A percentile compares a stretch with the other conserved stretches of the same genome.
Conservation (phyloP, 2,888 invertebrate genomes). For the Synergus umbraculus region DNA sequence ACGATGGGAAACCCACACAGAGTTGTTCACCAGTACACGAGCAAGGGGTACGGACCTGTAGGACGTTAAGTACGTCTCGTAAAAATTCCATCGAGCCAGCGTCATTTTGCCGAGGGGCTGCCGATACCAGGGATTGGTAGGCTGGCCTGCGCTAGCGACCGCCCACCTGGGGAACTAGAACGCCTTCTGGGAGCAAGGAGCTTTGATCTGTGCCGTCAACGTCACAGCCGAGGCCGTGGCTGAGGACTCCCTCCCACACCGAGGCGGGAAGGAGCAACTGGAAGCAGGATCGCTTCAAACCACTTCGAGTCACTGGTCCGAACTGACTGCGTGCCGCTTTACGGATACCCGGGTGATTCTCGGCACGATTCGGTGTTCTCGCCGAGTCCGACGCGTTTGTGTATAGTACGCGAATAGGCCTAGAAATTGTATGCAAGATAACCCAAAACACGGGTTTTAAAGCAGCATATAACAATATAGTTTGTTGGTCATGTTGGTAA, state of each 20-base stretch:
- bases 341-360: conserved; percentile 40
- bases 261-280: conserved; percentile 66
- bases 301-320: conserved; percentile 76
- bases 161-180: conserved; percentile 26
- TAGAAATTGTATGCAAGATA: not conserved
- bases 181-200: conserved; percentile 45
- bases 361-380: not conserved
- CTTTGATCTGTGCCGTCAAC: conserved; percentile 62
- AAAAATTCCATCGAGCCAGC: conserved; percentile 74
- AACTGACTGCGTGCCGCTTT: conserved; percentile 61
- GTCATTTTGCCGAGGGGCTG: conserved; percentile 72
- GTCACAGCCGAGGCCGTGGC: conserved; percentile 38
- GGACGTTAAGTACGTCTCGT: conserved; percentile 76
- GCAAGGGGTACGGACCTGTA: conserved; percentile 47
- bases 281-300: conserved; percentile 77
- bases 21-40: conserved; percentile 41
- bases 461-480: not conserved
- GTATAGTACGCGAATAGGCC: not conserved
- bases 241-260: conserved; percentile 59
- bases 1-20: conserved; percentile 49
- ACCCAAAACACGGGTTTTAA: not conserved
- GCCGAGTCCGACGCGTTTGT: conserved; percentile 17
- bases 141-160: conserved; percentile 44
- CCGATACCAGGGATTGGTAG: conserved; percentile 50
- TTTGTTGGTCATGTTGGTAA: not conserved